Base-by-base conservation (phyloP, 2,797 vertebrate genomes). In the Phaenicophaeus curvirostris region DNA sequence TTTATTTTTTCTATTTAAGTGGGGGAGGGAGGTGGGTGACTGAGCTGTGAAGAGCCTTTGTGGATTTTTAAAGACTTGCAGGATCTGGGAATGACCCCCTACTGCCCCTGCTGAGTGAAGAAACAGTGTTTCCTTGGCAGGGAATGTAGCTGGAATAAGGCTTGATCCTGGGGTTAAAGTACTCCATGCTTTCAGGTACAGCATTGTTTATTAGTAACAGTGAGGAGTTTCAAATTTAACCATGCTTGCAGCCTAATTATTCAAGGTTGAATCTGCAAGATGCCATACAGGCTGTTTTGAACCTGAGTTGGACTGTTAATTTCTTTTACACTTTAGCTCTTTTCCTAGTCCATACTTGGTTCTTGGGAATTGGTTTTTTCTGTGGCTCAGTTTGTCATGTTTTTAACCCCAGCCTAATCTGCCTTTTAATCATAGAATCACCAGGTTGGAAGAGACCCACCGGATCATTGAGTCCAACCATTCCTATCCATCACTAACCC, bases 1-100 rank as follows among this genome's bases (percentile, higher is more conserved):
- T 96, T 96, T 96, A 46, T 96, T 96, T 96, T 27, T 44, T 44
- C 8, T 5, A 39, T 42, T 93, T 89, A 89, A 31, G 85, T 0
- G 62, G 68, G 5, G 89, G 92, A 58, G 93, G 94, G 92, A 66
- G 14, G 28, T 5, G 94, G 93, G 91, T 24, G 85, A 33, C 54
- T 58, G 16, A 42, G 61, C 37, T 7, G 3, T 61, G 27, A 57
- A 8, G 0, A 1, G 50, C 6, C 8, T 5, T 44, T 7, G 2
- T 24, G 30, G 14, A 2, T 20, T 39, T 30, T 25, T 24, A 35
- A 54, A 15, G 28, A 31, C 7, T 31, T 48, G 0, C 6, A 53
- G 25, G 50, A 41, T 20, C 7, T 85, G 68, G 7, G 48, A 57
- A 73, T 50, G 35, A 30, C 30, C 51, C 25, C 11, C 8, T 25